Base-by-base conservation (phyloP, 2,888 invertebrate species). In the Tenthredo distinguenda region DNA sequence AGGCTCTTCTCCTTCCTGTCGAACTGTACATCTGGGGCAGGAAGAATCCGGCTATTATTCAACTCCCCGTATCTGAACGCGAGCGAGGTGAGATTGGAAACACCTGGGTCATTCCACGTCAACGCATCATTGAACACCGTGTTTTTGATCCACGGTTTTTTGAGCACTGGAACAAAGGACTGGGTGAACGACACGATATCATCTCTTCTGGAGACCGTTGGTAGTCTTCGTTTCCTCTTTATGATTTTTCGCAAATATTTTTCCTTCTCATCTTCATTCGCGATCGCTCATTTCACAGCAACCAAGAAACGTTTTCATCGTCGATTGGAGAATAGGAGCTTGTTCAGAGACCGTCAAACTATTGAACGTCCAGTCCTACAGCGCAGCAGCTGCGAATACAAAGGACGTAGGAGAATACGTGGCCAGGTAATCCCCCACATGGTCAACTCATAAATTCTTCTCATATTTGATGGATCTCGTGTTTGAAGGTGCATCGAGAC, bases 281-380 rank as follows among this genome's bases (percentile, higher is more conserved):
- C 21, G 43, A 40, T 9, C 26, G 10, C 9, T 12, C 18, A 4
- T 62, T 10, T 4, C 5, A 15, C 47, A 85, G 85, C 43, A 71
- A 31, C 79, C 77, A 21, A 15, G 65, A 12, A 85, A 85, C 34
- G 12, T 85, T 37, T 85, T 85, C 5, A 62, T 47, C n/a, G 85
- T 85, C 7, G 79, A 85, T 68, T 85, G 81, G 85, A 76, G 68
- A 15, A 34, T 68, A 26, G 85, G 85, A 18, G 85, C 85, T 50
- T 85, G 85, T 79, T 40, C 77, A 3, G 85, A 85, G 21, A 79
- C 34, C 58, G 50, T 79, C 7, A 62, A 50, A 26, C 47, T 68
- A 18, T 37, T 85, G 21, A 77, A 81, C 15, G 2, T 85, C 31
- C 79, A 79, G 6, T 65, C 65, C 6, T 85, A 85, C 21, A 18